Percentiles rank a stretch among this genome's conserved stretches.
These are phyloP conservation scores for Argentina silus DNA, from an alignment of 2,797 vertebrate genomes.

Conservation along the genomic window DNA sequence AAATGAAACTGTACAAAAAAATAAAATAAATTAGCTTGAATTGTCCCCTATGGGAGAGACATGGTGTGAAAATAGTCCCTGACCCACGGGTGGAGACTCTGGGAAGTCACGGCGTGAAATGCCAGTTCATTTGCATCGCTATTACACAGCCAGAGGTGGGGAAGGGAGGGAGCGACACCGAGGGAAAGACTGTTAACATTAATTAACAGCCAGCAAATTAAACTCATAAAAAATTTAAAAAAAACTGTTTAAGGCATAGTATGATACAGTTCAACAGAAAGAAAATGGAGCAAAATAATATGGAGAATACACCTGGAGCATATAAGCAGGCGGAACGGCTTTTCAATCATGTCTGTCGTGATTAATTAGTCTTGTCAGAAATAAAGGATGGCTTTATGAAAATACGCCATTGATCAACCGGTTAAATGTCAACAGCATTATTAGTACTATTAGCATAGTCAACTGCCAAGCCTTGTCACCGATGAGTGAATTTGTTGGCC, in stretches of 20 bases:
- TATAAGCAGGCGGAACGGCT: conserved; percentile 4
- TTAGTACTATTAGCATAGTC: conserved; percentile 10
- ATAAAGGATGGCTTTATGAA: background rate
- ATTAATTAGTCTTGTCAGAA: conserved; percentile 9
- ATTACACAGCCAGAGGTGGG: conserved; percentile 19
- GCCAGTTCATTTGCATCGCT: conserved; percentile 30
- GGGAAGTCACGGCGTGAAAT: conserved; percentile 21
- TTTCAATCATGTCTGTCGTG: background rate
- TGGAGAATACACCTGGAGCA: background rate
- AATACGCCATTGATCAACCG: background rate
- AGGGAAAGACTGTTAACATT: conserved; percentile 6
- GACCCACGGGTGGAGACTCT: conserved; percentile 9
- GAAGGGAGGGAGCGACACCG: no score
- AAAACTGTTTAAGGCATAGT: conserved; percentile 13
- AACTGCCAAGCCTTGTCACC: background rate
- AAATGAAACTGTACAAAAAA: background rate
- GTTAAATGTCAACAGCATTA: background rate
- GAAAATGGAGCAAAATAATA: background rate
- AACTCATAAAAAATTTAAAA: conserved; percentile 10
- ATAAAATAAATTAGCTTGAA: conserved; percentile 42
- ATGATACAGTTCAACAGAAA: conserved; percentile 11
- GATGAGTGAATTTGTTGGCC: conserved; percentile 1
- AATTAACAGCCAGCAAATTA: conserved; percentile 29
- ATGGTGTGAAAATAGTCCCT: conserved; percentile 32
- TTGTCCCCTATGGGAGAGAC: conserved; percentile 54